Base-by-base conservation (phyloP, 2,113 vertebrate genomes). In the Brachionichthys hirsutus region DNA sequence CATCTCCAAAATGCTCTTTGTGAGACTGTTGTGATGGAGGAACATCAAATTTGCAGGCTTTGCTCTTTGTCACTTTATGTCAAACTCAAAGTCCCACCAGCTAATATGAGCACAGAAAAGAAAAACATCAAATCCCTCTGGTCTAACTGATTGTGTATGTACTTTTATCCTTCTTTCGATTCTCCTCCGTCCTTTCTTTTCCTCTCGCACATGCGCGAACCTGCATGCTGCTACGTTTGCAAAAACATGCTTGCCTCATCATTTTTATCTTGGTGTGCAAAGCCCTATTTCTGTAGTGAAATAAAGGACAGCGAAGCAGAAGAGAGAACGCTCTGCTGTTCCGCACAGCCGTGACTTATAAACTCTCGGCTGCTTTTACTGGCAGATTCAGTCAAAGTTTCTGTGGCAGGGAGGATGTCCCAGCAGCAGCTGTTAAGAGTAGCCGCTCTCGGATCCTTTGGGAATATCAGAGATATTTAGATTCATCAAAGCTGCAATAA, bases 201-300 rank as follows among this genome's bases (percentile, higher is more conserved):
- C 22, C 44, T 54, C 34, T 16, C 54, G 11, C 52, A 16, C 72
- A 40, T 50, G 63, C 56, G 54, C 30, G 40, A 44, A 51, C 69
- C 54, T 69, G 41, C 79, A 76, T 82, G 34, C 61, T 82, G 34
- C 61, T 54, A 75, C 63, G 64, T 86, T 88, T 86, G 60, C 36
- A 57, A 67, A 84, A 85, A 80, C 47, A 68, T 76, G 87, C 87
- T 86, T 85, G 78, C 73, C 70, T 90, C 87, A 86, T 84, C 87
- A 78, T 83, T 87, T n/a, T 88, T 87, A 76, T 88, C 79, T 73
- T 73, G 42, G 87, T 81, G 67, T 68, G 83, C 78, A 79, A 77
- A 85, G 81, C 78, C 36, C 63, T 81, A 77, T 87, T 83, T 87
- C 81, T 84, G 78, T 80, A 77, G 77, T 68, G 77, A 62, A 69